Conservation (phyloP, 2,797 vertebrate species). For the Sebastolobus alascanus region DNA sequence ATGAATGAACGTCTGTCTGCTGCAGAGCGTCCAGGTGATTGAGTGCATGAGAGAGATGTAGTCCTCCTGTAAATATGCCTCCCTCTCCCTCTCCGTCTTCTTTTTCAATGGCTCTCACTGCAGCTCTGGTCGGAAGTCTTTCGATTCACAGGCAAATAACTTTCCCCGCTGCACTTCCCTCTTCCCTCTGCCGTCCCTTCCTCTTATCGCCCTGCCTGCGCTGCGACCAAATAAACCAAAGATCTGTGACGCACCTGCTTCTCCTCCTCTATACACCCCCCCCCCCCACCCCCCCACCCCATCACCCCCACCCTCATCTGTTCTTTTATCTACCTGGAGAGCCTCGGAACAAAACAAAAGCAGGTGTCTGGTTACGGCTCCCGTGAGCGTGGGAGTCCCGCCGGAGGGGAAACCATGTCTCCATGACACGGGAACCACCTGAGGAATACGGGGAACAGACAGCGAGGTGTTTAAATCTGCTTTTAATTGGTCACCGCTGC, state of each 20-base stretch:
- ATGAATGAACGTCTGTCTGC: constrained; percentile 45
- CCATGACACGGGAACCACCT: constrained; percentile 75
- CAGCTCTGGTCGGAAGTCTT: constrained; percentile 54
- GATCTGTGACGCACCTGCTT: constrained; percentile 77
- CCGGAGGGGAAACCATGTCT: constrained; percentile 62
- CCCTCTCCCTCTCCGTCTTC: constrained; percentile 23
- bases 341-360: constrained; percentile 71
- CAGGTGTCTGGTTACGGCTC: constrained; percentile 83
- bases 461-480: constrained; percentile 29
- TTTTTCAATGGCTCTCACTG: constrained; percentile 38
- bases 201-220: constrained; percentile 29
- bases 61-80: constrained; percentile 38
- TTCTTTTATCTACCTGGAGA: constrained; percentile 73
- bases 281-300: constrained; percentile 38
- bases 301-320: constrained; percentile 51
- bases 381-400: constrained; percentile 58
- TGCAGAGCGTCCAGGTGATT: constrained; percentile 59
- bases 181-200: constrained; percentile 40
- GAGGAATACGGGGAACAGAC: constrained; percentile 51
- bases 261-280: constrained; percentile 26
- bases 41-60: constrained; percentile 44
- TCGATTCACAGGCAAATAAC: constrained; percentile 58
- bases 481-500: constrained; percentile 59
- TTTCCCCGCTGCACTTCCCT: constrained; percentile 63
- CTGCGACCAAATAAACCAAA: constrained; percentile 63